Percentiles rank a stretch among this genome's conserved stretches.
Evolutionary conservation across 2,797 vertebrate genomes (phyloP).

Genomic region (Mionectes olivaceus): DNA sequence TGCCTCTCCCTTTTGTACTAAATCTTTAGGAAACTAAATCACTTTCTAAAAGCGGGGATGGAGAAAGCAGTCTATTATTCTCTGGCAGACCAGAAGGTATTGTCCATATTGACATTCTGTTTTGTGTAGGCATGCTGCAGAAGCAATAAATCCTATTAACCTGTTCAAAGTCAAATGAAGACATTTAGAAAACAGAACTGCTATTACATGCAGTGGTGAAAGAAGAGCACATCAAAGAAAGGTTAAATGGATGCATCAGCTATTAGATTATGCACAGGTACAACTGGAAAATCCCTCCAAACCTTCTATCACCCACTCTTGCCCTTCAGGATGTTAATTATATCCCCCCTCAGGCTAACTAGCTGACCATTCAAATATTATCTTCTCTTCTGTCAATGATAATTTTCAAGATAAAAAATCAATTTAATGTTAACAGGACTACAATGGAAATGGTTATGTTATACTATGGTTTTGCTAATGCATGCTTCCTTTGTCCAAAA

Average conservation of each 20-base stretch:
- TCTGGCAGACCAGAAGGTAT: conserved; percentile 27
- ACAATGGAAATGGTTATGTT: conserved; percentile 35
- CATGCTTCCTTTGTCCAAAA: conserved; percentile 58
- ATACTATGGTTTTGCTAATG: neutral
- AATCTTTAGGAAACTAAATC: conserved; percentile 57
- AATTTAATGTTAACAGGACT: conserved; percentile 55
- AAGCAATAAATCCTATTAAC: conserved; percentile 63
- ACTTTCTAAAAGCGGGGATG: conserved; percentile 47
- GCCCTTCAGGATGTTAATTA: conserved; percentile 27
- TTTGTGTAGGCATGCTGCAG: conserved; percentile 27
- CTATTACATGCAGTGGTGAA: neutral
- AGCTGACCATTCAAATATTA: conserved; percentile 32
- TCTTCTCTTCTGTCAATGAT: conserved; percentile 45
- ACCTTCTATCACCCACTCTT: neutral
- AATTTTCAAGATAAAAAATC: conserved; percentile 65
- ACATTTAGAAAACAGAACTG: conserved; percentile 48
- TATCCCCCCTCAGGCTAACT: neutral
- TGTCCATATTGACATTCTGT: conserved; percentile 42
- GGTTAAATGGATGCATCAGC: neutral
- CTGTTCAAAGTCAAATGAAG: conserved; percentile 70
- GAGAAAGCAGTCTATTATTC: conserved; percentile 59
- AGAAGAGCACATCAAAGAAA: neutral
- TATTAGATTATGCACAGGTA: neutral
- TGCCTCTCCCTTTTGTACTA: neutral
- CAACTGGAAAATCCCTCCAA: neutral